Conservation (phyloP, 2,113 vertebrate species). For the Istiophorus platypterus region DNA sequence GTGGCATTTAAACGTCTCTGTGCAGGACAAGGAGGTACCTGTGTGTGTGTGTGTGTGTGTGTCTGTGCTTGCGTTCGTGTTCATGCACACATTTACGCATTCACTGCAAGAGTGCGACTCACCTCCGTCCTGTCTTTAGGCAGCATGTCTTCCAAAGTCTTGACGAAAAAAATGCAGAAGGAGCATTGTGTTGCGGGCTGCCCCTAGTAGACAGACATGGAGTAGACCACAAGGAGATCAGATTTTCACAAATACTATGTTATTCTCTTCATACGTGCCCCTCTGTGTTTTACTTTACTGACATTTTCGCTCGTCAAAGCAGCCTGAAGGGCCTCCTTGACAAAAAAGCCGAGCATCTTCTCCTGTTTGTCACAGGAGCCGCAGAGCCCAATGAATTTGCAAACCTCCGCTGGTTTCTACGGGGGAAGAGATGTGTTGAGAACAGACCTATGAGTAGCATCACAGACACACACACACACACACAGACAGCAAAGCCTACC, state of each 20-base stretch:
- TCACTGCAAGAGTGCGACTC: background rate
- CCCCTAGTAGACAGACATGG: conserved; percentile 48
- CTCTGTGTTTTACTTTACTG: background rate
- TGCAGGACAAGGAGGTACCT: background rate
- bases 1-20: conserved; percentile 3
- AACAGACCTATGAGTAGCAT: no score
- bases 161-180: conserved; percentile 76
- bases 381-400: conserved; percentile 84
- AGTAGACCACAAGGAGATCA: background rate
- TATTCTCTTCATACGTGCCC: background rate
- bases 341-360: conserved; percentile 59
- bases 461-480: background rate
- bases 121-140: conserved; percentile 81
- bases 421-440: background rate
- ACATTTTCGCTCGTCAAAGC: conserved; percentile 49
- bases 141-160: conserved; percentile 73
- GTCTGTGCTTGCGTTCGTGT: background rate
- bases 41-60: no score
- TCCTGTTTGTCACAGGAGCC: background rate
- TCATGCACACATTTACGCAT: background rate
- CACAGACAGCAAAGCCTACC: background rate
- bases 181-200: conserved; percentile 56
- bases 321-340: conserved; percentile 52
- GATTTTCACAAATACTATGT: no score
- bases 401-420: conserved; percentile 82